Conservation (phyloP, 2,113 vertebrate genomes). For the Ceyx margarethae region DNA sequence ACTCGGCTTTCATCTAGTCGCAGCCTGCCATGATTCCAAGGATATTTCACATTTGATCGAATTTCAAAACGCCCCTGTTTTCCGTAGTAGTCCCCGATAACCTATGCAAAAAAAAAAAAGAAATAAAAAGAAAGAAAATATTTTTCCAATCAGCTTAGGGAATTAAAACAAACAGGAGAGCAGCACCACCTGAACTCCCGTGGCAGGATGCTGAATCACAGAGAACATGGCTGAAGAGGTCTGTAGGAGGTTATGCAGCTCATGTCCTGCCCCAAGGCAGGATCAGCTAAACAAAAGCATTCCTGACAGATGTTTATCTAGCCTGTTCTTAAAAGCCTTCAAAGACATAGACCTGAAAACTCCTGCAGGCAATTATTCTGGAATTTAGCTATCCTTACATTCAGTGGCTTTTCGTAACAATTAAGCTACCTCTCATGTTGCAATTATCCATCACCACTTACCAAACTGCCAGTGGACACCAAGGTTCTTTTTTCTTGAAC, state of each 20-base stretch:
- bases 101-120: constrained; percentile 66
- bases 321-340: not conserved
- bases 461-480: accelerated
- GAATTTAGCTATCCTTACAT: not conserved
- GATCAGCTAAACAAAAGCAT: not conserved
- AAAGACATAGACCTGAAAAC: not conserved
- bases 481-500: not conserved
- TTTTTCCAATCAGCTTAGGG: not conserved
- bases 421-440: not conserved
- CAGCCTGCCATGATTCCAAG: constrained; percentile 74
- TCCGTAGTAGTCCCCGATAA: constrained; percentile 91
- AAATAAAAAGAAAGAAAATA: not conserved
- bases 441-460: not conserved
- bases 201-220: not conserved
- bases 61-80: constrained; percentile 86
- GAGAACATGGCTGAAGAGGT: not conserved
- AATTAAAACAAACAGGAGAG: not conserved
- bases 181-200: not conserved
- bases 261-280: not conserved
- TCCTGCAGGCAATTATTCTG: not conserved
- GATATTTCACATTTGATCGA: constrained; percentile 83
- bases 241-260: not conserved
- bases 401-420: not conserved
- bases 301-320: constrained; percentile 26
- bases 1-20: constrained; percentile 69